Evolutionary conservation across 2,113 vertebrate genomes (phyloP).

Genomic region (Pollachius pollachius): DNA sequence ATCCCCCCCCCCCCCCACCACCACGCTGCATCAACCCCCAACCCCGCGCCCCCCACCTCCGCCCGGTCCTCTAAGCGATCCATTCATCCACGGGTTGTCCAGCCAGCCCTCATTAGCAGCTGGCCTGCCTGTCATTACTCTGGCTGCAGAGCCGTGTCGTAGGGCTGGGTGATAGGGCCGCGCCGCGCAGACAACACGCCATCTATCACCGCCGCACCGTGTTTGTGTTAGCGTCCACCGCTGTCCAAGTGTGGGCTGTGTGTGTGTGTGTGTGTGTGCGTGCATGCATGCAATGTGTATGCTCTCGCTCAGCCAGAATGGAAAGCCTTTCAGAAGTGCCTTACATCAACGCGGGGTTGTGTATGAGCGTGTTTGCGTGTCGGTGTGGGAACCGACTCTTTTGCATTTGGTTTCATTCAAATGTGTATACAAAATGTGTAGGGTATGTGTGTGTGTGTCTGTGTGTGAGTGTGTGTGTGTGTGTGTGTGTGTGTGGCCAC

Average conservation of each 20-base stretch:
- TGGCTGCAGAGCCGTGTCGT: slow-evolving; percentile 32
- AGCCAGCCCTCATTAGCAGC: slow-evolving; percentile 45
- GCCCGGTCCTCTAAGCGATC: slow-evolving; percentile 28
- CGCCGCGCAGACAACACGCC: slow-evolving; percentile 24
- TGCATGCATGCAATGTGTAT: not conserved
- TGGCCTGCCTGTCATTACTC: slow-evolving; percentile 53
- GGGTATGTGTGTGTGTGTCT: too few relatives aligned
- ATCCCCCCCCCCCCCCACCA: slow-evolving; percentile 32
- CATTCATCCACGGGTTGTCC: slow-evolving; percentile 34
- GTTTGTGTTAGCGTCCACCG: too few relatives aligned
- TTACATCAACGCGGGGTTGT: not conserved
- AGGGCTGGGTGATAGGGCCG: slow-evolving; percentile 28
- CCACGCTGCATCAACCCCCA: slow-evolving; percentile 25
- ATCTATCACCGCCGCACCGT: slow-evolving; percentile 15
- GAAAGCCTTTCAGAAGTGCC: not conserved
- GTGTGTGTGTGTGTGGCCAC: too few relatives aligned
- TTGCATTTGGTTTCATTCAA: too few relatives aligned
- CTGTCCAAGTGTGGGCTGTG: not conserved
- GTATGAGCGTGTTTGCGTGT: not conserved
- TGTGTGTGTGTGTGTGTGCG: not conserved
- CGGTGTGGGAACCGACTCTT: too few relatives aligned
- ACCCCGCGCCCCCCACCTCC: slow-evolving; percentile 39
- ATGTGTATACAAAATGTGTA: too few relatives aligned
- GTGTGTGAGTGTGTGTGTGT: too few relatives aligned
- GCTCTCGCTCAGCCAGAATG: not conserved